Evolutionary conservation across 2,888 invertebrate species (phyloP), one percentile per base, ranked within the genome.

Genomic region (Melinaea menophilus): DNA sequence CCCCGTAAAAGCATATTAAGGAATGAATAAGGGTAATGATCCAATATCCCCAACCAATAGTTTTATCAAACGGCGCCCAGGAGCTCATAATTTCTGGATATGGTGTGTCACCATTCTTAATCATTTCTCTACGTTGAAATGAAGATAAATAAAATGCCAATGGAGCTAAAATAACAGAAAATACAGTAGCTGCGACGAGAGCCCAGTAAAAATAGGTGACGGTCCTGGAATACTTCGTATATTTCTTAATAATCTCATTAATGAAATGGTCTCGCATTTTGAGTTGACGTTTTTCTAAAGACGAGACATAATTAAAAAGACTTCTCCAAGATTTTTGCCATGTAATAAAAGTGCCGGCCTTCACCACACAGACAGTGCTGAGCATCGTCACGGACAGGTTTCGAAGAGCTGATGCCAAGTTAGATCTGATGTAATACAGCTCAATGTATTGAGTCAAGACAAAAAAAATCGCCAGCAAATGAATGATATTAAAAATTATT

Each of bases 71-170:
- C 2, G 88, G 88, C 2, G 79, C 68, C 88, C 88, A 89, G 2
- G 88, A 86, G 58, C 88, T 88, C 73, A 88, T 76, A 60, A 88
- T 84, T 73, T 88, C 86, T 51, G 89, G 88, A 73, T 83, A 85
- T 2, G 81, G 73, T 4, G 64, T 33, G 3, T 77, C 72, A 2
- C 79, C 82, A 66, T 85, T 82, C 33, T 59, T 74, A 1, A 81
- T 76, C 2, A 71, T 64, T 12, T 69, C 70, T 31, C 76, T 73
- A 33, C 70, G 65, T 2, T 74, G 72, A 3, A 72, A 31, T 2
- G 83, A 80, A 0, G 84, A 75, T n/a, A 81, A 60, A 62, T 73
- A 82, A 7, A 75, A 74, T 0, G 77, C 71, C 2, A 86, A 63
- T 0, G 88, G 88, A n/a, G 86, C 79, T 3, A 87, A 56, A 48